phyloP scores from a whole-genome alignment of 2,113 vertebrate species.

The Jacana jacana region DNA sequence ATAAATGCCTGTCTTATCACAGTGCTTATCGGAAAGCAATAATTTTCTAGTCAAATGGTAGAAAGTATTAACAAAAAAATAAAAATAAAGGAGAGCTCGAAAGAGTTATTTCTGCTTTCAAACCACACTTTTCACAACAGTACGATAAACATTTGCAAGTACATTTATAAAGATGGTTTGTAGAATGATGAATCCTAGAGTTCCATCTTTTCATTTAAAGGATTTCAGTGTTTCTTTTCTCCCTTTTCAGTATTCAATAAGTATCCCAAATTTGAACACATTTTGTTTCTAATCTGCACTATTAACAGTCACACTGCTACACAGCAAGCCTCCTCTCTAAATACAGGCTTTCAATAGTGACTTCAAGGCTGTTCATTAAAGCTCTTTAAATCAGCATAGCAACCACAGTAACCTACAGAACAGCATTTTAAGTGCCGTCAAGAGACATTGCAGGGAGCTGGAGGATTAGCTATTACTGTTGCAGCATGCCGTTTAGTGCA shows the following conservation, averaged over 20 bases:
- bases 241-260: background rate
- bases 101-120: background rate
- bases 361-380: constrained; percentile 41
- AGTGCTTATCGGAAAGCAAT: background rate
- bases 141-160: background rate
- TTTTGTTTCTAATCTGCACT: background rate
- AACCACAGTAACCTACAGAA: constrained; percentile 23
- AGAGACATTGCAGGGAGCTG: constrained; percentile 1
- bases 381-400: constrained; percentile 26
- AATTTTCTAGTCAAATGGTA: background rate
- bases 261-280: background rate
- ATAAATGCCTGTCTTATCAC: background rate
- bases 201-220: background rate
- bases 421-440: constrained; percentile 9
- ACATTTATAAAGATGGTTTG: background rate
- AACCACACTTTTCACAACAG: background rate
- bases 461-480: background rate
- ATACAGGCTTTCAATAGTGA: background rate
- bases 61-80: background rate
- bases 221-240: background rate
- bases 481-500: background rate
- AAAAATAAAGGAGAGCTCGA: background rate
- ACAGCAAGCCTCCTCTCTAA: background rate
- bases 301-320: background rate
- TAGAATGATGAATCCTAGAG: background rate